Evolutionary conservation across 2,797 vertebrate species (phyloP).

Genomic region (Lithobates sylvaticus): DNA sequence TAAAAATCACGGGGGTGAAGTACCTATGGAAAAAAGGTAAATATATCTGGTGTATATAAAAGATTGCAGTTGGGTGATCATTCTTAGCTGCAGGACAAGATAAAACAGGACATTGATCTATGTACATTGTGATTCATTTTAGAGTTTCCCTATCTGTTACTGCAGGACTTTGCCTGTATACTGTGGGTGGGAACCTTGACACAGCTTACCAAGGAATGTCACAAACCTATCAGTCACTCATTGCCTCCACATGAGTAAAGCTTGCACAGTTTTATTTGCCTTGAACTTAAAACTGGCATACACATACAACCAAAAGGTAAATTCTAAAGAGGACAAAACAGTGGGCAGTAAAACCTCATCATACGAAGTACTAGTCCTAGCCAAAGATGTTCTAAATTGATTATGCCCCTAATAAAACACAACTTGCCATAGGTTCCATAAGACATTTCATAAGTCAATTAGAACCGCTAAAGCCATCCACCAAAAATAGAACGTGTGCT

Average conservation of each 20-base stretch:
- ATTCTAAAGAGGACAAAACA: neutral
- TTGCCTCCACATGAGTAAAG: neutral
- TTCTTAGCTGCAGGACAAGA: conserved; percentile 5
- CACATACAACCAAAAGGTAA: neutral
- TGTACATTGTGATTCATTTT: conserved; percentile 22
- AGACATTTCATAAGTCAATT: too few species aligned
- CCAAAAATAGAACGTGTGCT: too few species aligned
- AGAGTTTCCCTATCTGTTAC: neutral
- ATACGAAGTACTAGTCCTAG: too few species aligned
- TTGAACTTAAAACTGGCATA: neutral
- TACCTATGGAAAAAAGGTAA: too few species aligned
- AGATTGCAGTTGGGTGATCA: neutral
- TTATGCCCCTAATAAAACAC: too few species aligned
- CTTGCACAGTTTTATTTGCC: neutral
- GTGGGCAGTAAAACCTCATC: neutral
- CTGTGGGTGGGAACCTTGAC: conserved; percentile 43
- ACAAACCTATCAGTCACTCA: neutral
- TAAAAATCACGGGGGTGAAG: too few species aligned
- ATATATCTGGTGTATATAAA: neutral
- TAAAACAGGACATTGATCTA: conserved; percentile 50
- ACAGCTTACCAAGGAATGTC: conserved; percentile 8
- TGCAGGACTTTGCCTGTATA: conserved; percentile 33
- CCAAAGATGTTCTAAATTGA: too few species aligned
- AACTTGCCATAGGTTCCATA: too few species aligned
- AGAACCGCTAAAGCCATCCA: too few species aligned